Base-by-base conservation (phyloP, 1,140 invertebrate species). In the Periplaneta americana region DNA sequence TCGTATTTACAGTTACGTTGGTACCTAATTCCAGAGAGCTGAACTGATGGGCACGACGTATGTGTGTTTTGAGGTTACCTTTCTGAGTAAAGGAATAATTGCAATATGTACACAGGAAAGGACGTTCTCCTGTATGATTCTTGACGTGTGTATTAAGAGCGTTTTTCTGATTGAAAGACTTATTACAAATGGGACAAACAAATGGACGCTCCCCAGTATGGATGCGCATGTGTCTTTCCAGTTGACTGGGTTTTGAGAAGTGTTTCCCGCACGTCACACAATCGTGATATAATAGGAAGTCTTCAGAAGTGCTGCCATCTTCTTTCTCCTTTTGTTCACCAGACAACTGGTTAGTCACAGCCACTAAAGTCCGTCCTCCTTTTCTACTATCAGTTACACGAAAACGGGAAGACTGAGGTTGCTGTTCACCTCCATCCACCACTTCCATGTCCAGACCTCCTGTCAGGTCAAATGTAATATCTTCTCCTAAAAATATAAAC, bases 161-260 rank as follows among this genome's bases (percentile, higher is more conserved):
- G 28, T 82, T 84, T 77, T 86, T 85, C 57, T 85, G 85, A 35
- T 85, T 91, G 86, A 93, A 94, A 39, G 90, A 88, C 87, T 94
- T 94, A 78, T 91, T 90, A 86, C 93, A 93, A 84, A 91, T 84
- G 84, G 91, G 88, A 87, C 93, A 93, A 81, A 90, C 90, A 85
- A 93, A 95, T 4, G 93, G 93, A 81, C 92, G 90, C 83, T 93
- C 91, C 39, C 92, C 93, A 31, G 92, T 93, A 86, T 95, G 94
- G 10, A 83, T 84, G 18, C 82, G 83, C 2, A 35, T 86, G 80
- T 90, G 89, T 15, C 88, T 84, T 32, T 87, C 85, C 4, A 89
- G 79, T 74, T 88, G 88, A 36, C 85, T 88, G 0, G 87, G 87
- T 48, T 89, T 89, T 37, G 83, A 83, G 35, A 89, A 89, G 1